Base-by-base conservation (phyloP, 23 tunicate species). In the Trididemnum miniatum region DNA sequence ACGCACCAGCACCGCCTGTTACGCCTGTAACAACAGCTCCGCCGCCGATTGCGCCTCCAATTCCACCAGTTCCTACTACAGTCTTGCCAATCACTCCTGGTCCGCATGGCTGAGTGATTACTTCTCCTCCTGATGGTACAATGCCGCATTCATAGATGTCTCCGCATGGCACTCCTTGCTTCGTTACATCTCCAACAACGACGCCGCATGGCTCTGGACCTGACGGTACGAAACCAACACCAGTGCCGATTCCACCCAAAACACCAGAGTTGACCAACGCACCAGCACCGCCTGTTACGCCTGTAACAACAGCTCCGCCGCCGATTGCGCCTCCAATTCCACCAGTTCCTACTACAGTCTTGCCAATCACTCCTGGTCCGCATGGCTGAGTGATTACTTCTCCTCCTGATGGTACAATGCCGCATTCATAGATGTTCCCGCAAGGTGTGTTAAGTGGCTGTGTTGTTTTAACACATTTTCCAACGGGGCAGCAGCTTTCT, bases 401-500 rank as follows among this genome's bases (percentile, higher is more conserved):
- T 44, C 54, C 54, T 9, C 54, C 54, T 44, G 54, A 44, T 44
- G 54, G 54, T 44, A 44, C 54, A 44, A 44, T 44, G 54, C 54
- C 54, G 54, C 54, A 44, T 44, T 44, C 54, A 62, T 62, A 62
- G 67, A 24, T 62, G 67, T 62, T n/a, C 26, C 29, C 54, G 54
- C 54, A 44, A 7, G 54, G 67, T 3, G 75, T 67, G 37, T 37
- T 73, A 26, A 7, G 27, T 4, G 59, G 79, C 15, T 73, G 20
- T 34, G 39, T 80, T 0, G 76, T 33, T 34, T 69, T 35, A 2
- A 89, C 94, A 64, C 95, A 89, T 79, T 89, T 89, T 62, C 44
- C 71, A 1, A 84, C 85, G 0, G 95, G 85, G 40, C 95, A 89
- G 79, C 95, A 89, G 1, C 35, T 39, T 29, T 89, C 82, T 20